Evolutionary conservation across 2,797 vertebrate species (phyloP), one percentile per base, ranked within the genome.

Genomic region (Hafferia zeledoni): DNA sequence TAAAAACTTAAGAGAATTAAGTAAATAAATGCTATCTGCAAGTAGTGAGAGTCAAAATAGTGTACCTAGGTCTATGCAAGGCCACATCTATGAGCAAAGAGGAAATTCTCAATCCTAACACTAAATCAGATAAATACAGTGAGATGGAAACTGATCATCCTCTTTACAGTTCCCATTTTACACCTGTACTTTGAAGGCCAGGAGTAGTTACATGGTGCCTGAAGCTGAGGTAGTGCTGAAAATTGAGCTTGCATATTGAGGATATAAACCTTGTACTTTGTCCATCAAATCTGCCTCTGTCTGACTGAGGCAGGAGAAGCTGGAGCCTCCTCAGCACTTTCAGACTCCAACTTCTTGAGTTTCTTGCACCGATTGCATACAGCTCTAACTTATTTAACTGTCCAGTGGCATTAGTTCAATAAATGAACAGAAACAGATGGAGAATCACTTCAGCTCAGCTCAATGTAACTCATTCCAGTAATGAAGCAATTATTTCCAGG

Each of bases 401-500:
- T 94, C 83, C 94, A 95, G 88, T 91, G 87, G 72, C 91, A 91
- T 39, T 17, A 31, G 56, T 82, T 97, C 91, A 91, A 78, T 79
- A 97, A 97, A 97, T 93, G 87, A 95, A 88, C 68, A 91, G 83
- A 93, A 97, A 81, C 92, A 97, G 90, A 94, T 92, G 95, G 95
- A 92, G 56, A 96, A 63, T 44, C 87, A 60, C 91, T 95, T 88
- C 91, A 90, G 59, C 77, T 94, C 27, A 17, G 79, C 81, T 95
- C 63, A n/a, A 20, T 84, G 90, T 91, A 97, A 94, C 75, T 71
- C 89, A 67, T 90, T 95, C 78, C 93, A 95, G 91, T 96, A 97
- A 97, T 95, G 96, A 97, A 97, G 89, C 78, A 97, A 96, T 97
- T 97, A 94, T 93, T 97, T 89, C 69, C 88, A 87, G 76, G 85